Evolutionary conservation across 2,888 invertebrate species (phyloP), one percentile per base, ranked within the genome.

Genomic region (Cyclophora albipunctata): DNA sequence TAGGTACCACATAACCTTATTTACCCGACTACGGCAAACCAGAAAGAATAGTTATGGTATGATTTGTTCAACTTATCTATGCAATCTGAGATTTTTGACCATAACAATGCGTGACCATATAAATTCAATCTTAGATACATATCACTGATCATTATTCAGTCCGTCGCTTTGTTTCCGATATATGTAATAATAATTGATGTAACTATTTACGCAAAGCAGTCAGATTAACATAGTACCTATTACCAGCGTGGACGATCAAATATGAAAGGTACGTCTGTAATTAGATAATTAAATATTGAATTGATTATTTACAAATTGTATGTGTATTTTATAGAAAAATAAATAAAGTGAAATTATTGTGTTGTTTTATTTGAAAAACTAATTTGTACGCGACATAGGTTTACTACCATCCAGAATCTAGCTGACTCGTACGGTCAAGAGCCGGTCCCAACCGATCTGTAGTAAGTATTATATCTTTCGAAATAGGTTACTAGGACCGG

Each of bases 261-360:
- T 37, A 37, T 5, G 37, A 37, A 80, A 82, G 75, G 73, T 78
- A 78, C 69, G 73, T 75, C 72, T 76, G 73, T 80, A 81, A 80
- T 75, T 85, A 84, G 82, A 81, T 84, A 84, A 76, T 78, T 84
- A 71, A 84, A 84, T 86, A 87, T 75, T 81, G 72, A 85, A 87
- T 83, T 84, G 86, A 83, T 87, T 88, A 87, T 87, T 88, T 88
- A 88, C 86, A 88, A 84, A 86, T 80, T 85, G 83, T 86, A 87
- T 85, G 88, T 87, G 87, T 88, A 86, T 88, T 88, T 88, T 87
- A 80, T 85, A 87, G 76, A 81, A 87, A 87, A 88, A 82, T 82
- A 83, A 84, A 84, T 73, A 78, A 77, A 81, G 71, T 57, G 57
- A 67, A 69, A 69, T 63, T 52, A 68, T 53, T 47, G 35, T 48